Evolutionary conservation across 2,888 invertebrate species (phyloP).

Genomic region (Sialis fuliginosa): DNA sequence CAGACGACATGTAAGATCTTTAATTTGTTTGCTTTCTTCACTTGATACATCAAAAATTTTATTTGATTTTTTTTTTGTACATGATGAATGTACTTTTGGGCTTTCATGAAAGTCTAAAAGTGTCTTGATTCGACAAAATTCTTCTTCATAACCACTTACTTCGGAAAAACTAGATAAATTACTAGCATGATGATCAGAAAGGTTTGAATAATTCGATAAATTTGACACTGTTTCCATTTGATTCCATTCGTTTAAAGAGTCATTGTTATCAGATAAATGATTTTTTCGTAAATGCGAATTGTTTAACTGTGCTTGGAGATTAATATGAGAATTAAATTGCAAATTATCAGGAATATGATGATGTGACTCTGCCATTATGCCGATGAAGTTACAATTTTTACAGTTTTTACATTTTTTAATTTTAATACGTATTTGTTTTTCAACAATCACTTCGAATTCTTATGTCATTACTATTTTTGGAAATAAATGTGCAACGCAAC

Average conservation of each 20-base stretch:
- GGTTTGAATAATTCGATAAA: constrained; percentile 6
- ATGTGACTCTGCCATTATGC: no score
- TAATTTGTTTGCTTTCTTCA: constrained; percentile 1
- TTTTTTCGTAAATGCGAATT: no score
- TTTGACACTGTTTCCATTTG: constrained; percentile 7
- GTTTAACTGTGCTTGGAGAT: no score
- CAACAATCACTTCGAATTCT: no score
- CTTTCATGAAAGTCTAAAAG: constrained; percentile 4
- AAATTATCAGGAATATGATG: no score
- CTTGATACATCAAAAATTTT: neutral
- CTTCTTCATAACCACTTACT: constrained; percentile 8
- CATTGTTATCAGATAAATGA: no score
- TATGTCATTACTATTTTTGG: no score
- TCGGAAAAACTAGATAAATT: constrained; percentile 8
- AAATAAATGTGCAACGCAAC: no score
- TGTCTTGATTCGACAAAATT: constrained; percentile 7
- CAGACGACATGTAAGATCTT: constrained; percentile 1
- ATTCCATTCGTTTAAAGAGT: neutral
- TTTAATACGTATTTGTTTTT: no score
- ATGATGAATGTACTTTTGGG: neutral
- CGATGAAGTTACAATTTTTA: no score
- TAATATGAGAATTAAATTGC: no score
- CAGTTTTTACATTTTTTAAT: no score
- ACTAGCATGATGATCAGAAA: constrained; percentile 6
- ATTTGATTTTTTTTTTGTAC: constrained; percentile 1